A percentile compares a stretch with the other conserved stretches of the same genome.
Evolutionary conservation across 2,113 vertebrate genomes (phyloP).

Genomic region (Anguilla japonica): DNA sequence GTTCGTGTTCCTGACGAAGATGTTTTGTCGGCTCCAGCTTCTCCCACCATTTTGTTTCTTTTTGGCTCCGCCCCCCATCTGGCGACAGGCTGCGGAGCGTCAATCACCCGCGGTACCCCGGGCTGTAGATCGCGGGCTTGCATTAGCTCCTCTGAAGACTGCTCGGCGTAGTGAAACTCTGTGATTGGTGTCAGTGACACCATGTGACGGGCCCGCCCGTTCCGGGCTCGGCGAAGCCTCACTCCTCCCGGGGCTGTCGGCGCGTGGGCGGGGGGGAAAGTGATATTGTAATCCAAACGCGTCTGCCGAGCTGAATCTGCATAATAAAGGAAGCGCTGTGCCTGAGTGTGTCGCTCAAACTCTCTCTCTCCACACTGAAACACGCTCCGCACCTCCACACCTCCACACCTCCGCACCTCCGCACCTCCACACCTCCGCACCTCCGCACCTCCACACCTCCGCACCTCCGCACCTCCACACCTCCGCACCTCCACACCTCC

Average conservation of each 20-base stretch:
- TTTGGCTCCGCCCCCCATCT: not conserved
- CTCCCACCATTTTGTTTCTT: too few species aligned
- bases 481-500: too few species aligned
- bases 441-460: too few species aligned
- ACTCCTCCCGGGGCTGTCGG: not conserved
- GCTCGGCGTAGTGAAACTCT: not conserved
- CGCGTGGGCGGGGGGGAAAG: not conserved
- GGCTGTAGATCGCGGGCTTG: not conserved
- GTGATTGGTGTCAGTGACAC: not conserved
- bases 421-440: too few species aligned
- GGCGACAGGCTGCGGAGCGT: not conserved
- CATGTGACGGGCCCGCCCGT: not conserved
- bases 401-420: not conserved
- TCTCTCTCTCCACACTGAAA: constrained; percentile 35
- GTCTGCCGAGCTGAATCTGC: constrained; percentile 33
- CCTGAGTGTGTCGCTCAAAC: constrained; percentile 46
- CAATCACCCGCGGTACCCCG: not conserved
- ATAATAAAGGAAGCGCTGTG: constrained; percentile 40
- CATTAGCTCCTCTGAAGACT: not conserved
- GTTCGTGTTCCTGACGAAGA: not conserved
- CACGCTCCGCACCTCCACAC: too few species aligned
- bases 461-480: too few species aligned
- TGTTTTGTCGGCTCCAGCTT: not conserved
- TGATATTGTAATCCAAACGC: not conserved
- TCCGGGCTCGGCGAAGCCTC: not conserved